Percentiles rank a stretch among this genome's conserved stretches.
phyloP scores from a whole-genome alignment of 2,888 invertebrate genomes.

The Lamellibrachia columna region DNA sequence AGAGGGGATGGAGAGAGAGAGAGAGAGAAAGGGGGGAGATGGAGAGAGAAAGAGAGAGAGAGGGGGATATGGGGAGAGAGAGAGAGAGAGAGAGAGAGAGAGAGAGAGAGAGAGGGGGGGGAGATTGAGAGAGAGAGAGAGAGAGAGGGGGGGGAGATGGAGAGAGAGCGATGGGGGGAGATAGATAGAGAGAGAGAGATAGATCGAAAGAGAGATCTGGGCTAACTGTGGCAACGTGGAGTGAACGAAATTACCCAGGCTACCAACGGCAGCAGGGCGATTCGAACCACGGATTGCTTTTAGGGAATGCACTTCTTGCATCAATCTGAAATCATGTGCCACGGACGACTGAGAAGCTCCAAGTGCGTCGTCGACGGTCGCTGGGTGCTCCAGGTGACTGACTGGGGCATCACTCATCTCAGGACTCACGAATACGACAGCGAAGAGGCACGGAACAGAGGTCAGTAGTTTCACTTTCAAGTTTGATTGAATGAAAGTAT shows the following conservation, averaged over 20 bases:
- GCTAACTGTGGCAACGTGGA: too few relatives aligned
- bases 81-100: not conserved
- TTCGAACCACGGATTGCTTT: not conserved
- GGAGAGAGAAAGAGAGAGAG: too few relatives aligned
- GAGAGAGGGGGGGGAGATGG: too few relatives aligned
- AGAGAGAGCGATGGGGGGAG: too few relatives aligned
- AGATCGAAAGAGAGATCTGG: too few relatives aligned
- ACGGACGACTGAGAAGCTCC: slow-evolving; percentile 38
- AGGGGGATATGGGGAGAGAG: too few relatives aligned
- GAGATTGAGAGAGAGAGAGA: not conserved
- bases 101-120: too few relatives aligned
- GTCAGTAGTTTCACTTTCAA: not conserved
- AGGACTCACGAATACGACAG: slow-evolving; percentile 28
- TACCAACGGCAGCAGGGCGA: too few relatives aligned
- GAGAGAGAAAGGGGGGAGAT: too few relatives aligned
- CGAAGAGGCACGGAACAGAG: slow-evolving; percentile 30
- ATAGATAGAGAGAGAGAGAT: too few relatives aligned
- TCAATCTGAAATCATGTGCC: slow-evolving; percentile 30
- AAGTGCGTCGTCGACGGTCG: slow-evolving; percentile 40
- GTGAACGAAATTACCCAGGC: too few relatives aligned
- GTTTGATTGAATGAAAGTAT: not conserved
- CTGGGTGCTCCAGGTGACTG: slow-evolving; percentile 39
- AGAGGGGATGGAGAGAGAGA: too few relatives aligned
- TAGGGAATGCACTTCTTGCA: slow-evolving; percentile 42
- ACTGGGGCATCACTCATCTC: slow-evolving; percentile 37